Evolutionary conservation across 1,140 invertebrate genomes (phyloP).

Genomic region (Wiebesia pumilae): DNA sequence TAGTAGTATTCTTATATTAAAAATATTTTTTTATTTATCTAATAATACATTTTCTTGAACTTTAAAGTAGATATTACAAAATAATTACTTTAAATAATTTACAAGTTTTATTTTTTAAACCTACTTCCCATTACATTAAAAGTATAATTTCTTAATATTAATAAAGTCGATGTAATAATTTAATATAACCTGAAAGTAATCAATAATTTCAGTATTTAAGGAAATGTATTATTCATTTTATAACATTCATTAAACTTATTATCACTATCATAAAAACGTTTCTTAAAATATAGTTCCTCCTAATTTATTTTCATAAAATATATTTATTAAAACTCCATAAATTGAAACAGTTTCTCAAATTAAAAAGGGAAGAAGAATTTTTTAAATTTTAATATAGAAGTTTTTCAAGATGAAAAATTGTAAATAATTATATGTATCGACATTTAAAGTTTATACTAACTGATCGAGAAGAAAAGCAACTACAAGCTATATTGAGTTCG

Average conservation of each 20-base stretch:
- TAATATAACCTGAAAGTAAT: conserved; percentile 4
- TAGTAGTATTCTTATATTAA: conserved; percentile 39
- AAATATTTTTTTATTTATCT: conserved; percentile 44
- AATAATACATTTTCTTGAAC: conserved; percentile 48
- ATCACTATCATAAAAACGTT: conserved; percentile 44
- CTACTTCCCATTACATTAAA: not conserved
- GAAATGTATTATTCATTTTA: conserved; percentile 44
- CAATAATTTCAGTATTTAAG: conserved; percentile 36
- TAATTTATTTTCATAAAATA: conserved; percentile 41
- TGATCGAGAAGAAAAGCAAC: not conserved
- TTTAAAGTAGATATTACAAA: conserved; percentile 29
- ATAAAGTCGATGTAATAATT: conserved; percentile 26
- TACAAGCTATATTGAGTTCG: conserved; percentile 9
- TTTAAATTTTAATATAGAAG: conserved; percentile 10
- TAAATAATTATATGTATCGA: conserved; percentile 41
- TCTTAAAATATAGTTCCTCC: conserved; percentile 20
- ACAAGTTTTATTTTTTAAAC: conserved; percentile 5
- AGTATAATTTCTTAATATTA: not conserved
- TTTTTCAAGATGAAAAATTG: conserved; percentile 39
- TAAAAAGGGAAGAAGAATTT: not conserved
- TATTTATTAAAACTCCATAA: conserved; percentile 16
- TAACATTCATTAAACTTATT: conserved; percentile 31
- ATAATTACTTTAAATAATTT: not conserved
- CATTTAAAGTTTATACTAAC: not conserved
- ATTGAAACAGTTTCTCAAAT: not conserved